Evolutionary conservation across 2,888 invertebrate genomes (phyloP), one percentile per base, ranked within the genome.

Genomic region (Andrena praecox): DNA sequence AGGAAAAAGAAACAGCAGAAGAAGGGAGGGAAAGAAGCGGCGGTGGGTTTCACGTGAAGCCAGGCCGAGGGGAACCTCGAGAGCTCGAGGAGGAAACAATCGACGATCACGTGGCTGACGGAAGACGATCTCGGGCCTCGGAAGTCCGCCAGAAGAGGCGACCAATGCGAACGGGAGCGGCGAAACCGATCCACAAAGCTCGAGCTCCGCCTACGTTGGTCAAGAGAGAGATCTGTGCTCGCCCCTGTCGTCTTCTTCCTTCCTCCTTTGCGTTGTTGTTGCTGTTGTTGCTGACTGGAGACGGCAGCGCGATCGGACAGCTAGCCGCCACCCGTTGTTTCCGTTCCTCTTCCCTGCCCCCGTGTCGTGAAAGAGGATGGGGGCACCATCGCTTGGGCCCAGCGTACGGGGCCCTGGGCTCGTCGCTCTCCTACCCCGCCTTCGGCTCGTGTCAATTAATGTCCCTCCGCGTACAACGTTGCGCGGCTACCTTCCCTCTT

Each of bases 401-500:
- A 76, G 62, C 73, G 63, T 86, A 62, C 67, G n/a, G 79, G 52
- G 33, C 66, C 81, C 63, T 54, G 75, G 68, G 70, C 63, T 54
- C 33, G 33, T 8, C 20, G 54, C 80, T 54, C 59, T 68, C 48
- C 50, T 68, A 48, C 75, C 75, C 75, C 78, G 64, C 76, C 78
- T 73, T 77, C 64, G 35, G 66, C 81, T 88, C 91, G 92, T 92
- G 93, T 93, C 93, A 93, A 93, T 93, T 93, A 93, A 93, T 93
- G 93, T 93, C 93, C 90, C 89, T 89, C 87, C 87, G 89, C 87
- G 85, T 87, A 81, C 76, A 87, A 82, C 88, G 88, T 80, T 85
- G 81, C 82, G 63, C 86, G 80, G 82, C 84, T 86, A 89, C 85
- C 87, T 83, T 85, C 67, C 72, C 62, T 73, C 76, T 64, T 82